Evolutionary conservation across 2,113 vertebrate genomes (phyloP), one percentile per base, ranked within the genome.

Genomic region (Rhinichthys klamathensis): DNA sequence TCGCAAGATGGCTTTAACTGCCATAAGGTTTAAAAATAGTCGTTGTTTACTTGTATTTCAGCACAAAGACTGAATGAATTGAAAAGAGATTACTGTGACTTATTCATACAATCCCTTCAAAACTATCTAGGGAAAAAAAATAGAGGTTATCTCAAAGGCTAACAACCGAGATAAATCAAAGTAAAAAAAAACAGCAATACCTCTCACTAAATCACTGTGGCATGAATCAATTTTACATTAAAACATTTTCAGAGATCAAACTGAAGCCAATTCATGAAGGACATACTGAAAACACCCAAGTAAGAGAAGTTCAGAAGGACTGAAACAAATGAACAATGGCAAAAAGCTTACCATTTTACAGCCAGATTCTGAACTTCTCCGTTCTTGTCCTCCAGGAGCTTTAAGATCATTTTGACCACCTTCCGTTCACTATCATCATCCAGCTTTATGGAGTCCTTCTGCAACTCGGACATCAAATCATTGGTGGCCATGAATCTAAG

Each of bases 341-440:
- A 73, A 30, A 82, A 73, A 8, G 44, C 13, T 7, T 93, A 99
- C 98, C 98, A 99, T 96, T 99, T 99, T 65, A 99, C 98, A 44
- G 98, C 98, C 90, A 99, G 93, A 89, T 99, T 99, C 91, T 99
- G 98, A 88, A 99, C 98, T 88, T 99, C 98, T 90, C 98, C 98
- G 51, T 99, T 99, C 91, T 99, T 99, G 93, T 99, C 98, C 92
- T 99, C 98, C 88, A 99, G 84, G 90, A 99, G 95, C 88, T 99
- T 99, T 85, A 99, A 95, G 90, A 99, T 99, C 98, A 99, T 99
- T 94, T 98, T 97, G 86, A 99, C 98, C 88, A 99, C 98, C 91
- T 99, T 99, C 84, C 98, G 95, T 92, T 99, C 98, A 80, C 98
- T 99, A 92, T 99, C 98, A 86, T 99, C 98, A 91, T 99, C 98